A percentile compares a stretch with the other conserved stretches of the same genome.
phyloP scores from a whole-genome alignment of 2,888 invertebrate genomes.

The Nephrotoma appendiculata region DNA sequence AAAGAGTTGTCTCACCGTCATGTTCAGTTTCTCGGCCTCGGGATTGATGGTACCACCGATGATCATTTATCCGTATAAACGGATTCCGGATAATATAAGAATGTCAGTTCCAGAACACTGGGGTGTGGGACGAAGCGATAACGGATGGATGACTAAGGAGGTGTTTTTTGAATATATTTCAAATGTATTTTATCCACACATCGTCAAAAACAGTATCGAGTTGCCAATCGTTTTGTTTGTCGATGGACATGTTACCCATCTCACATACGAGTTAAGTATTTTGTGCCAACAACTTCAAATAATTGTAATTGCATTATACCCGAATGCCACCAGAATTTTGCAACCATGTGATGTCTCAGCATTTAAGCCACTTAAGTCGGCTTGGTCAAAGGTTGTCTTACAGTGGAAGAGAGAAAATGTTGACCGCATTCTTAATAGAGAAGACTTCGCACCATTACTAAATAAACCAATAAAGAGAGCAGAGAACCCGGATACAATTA shows the following conservation, averaged over 20 bases:
- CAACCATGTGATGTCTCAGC: slow-evolving; percentile 19
- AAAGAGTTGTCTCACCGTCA: slow-evolving; percentile 17
- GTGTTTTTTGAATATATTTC: slow-evolving; percentile 27
- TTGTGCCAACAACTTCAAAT: too few species aligned
- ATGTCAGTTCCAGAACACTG: slow-evolving; percentile 13
- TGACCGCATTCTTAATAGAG: too few species aligned
- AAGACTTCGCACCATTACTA: too few species aligned
- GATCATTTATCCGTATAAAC: too few species aligned
- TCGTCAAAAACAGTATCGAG: slow-evolving; percentile 20
- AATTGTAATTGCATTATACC: too few species aligned
- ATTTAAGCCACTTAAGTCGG: slow-evolving; percentile 19
- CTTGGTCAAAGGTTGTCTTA: too few species aligned
- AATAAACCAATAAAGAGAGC: too few species aligned
- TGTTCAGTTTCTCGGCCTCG: slow-evolving; percentile 19
- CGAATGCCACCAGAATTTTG: too few species aligned
- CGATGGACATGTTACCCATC: slow-evolving; percentile 20
- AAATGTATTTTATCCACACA: slow-evolving; percentile 26
- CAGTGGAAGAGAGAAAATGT: too few species aligned
- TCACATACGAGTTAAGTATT: too few species aligned
- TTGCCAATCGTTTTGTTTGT: slow-evolving; percentile 26
- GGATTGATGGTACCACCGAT: slow-evolving; percentile 18
- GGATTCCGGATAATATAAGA: too few species aligned
- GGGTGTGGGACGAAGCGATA: slow-evolving; percentile 13
- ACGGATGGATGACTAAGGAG: slow-evolving; percentile 29
- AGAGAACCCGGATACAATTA: too few species aligned